Evolutionary conservation across 2,113 vertebrate species (phyloP), one percentile per base, ranked within the genome.

Genomic region (Paraplagusia blochii): DNA sequence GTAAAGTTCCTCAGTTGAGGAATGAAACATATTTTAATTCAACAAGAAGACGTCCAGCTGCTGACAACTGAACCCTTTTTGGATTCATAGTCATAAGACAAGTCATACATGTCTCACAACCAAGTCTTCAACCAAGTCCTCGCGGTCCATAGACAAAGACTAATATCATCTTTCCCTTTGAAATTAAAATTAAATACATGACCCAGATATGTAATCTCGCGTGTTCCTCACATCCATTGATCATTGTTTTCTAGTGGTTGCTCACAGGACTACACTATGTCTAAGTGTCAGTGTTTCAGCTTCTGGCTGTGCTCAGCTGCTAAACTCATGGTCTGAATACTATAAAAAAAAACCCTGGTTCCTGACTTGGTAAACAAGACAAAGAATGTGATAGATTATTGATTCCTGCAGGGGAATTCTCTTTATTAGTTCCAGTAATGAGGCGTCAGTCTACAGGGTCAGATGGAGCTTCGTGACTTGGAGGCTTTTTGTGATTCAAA

Each of bases 401-500:
- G 51, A 61, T 51, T 2, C 17, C 11, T 51, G 45, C 5, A 4
- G 45, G 54, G 39, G 48, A 64, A 70, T 53, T 42, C 53, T 33
- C 38, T 46, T 44, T 9, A 11, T 8, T 22, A 1, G 0, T 11
- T 38, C 33, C 8, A n/a, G 17, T 15, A 38, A 18, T 3, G 2
- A 14, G 55, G 54, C 34, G 34, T 43, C 19, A 9, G 57, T 17
- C 47, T 15, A 16, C 36, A 29, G 19, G 47, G 42, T 66, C 53
- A 61, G 49, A 58, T 42, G 10, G 18, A 43, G 53, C 55, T 16
- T 48, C 1, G 35, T 45, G 59, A 72, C 63, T 66, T 65, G 4
- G 0, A 38, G 66, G 71, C 51, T 44, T 69, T 58, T 15, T 39
- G 42, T 56, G 65, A 68, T 52, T 62, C 48, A 52, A 19, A 12